Percentiles rank a stretch among this genome's conserved stretches.
phyloP scores from a whole-genome alignment of 2,113 vertebrate species.

The Atractosteus spatula region DNA sequence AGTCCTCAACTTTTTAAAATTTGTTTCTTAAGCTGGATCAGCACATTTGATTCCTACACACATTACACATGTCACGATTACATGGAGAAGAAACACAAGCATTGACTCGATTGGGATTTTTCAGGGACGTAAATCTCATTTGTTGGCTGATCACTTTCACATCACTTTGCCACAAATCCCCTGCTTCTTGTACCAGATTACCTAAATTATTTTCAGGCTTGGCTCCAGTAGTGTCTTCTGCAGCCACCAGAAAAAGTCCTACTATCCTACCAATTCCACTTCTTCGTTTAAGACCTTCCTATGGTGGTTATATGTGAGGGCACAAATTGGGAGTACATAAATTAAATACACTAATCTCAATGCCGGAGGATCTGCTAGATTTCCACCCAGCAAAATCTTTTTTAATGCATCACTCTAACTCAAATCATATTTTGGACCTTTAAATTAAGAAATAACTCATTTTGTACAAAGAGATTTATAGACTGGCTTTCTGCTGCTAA shows the following conservation, averaged over 20 bases:
- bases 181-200: constrained; percentile 12
- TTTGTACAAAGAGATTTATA: constrained; percentile 32
- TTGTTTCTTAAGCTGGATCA: neutral
- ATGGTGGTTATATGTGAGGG: constrained; percentile 42
- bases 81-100: neutral
- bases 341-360: constrained; percentile 67
- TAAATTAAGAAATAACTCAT: constrained; percentile 32
- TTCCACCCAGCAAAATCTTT: constrained; percentile 9
- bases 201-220: constrained; percentile 14
- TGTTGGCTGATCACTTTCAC: constrained; percentile 25
- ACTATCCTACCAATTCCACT: constrained; percentile 34
- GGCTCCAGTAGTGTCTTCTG: neutral
- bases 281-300: constrained; percentile 42
- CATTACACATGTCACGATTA: neutral
- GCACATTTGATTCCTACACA: neutral
- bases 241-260: neutral
- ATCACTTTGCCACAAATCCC: constrained; percentile 10
- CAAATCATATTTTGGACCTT: constrained; percentile 45
- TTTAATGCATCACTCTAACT: constrained; percentile 54
- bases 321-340: constrained; percentile 61
- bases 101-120: neutral
- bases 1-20: neutral
- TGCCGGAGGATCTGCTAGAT: constrained; percentile 62
- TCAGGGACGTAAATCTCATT: constrained; percentile 1
- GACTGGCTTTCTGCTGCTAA: neutral